Percentiles rank a stretch among this genome's conserved stretches.
phyloP scores from a whole-genome alignment of 2,797 vertebrate species.

The Eupleurogrammus muticus region DNA sequence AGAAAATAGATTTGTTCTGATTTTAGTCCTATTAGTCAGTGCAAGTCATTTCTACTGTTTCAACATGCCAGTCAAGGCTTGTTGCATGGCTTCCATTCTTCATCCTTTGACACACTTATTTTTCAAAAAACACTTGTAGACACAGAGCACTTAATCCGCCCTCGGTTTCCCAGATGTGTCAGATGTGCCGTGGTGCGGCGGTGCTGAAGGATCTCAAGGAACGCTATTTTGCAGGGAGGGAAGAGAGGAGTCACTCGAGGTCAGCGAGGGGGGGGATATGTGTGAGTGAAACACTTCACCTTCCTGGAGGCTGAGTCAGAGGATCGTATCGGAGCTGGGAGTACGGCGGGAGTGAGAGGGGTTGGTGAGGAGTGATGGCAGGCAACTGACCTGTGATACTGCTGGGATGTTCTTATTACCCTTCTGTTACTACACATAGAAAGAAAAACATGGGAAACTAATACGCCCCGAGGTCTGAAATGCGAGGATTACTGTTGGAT shows the following conservation, averaged over 20 bases:
- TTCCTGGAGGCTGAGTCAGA: slow-evolving; percentile 70
- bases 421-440: slow-evolving; percentile 2
- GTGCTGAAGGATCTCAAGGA: slow-evolving; percentile 78
- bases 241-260: slow-evolving; percentile 66
- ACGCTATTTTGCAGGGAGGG: slow-evolving; percentile 75
- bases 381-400: slow-evolving; percentile 26
- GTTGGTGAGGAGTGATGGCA: slow-evolving; percentile 26
- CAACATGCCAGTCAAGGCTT: slow-evolving; percentile 51
- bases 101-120: slow-evolving; percentile 27
- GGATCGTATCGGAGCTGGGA: slow-evolving; percentile 48
- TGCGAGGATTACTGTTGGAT: slow-evolving; percentile 13
- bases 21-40: not conserved
- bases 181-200: slow-evolving; percentile 64
- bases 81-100: slow-evolving; percentile 50
- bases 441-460: slow-evolving; percentile 18
- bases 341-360: slow-evolving; percentile 1
- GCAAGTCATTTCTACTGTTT: slow-evolving; percentile 37
- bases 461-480: not conserved
- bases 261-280: slow-evolving; percentile 67
- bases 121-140: slow-evolving; percentile 60
- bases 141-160: slow-evolving; percentile 62
- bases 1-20: not conserved
- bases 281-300: slow-evolving; percentile 77
- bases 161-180: slow-evolving; percentile 66
- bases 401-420: slow-evolving; percentile 23